phyloP scores from a whole-genome alignment of 2,888 invertebrate species.

The Bellardia pandia region DNA sequence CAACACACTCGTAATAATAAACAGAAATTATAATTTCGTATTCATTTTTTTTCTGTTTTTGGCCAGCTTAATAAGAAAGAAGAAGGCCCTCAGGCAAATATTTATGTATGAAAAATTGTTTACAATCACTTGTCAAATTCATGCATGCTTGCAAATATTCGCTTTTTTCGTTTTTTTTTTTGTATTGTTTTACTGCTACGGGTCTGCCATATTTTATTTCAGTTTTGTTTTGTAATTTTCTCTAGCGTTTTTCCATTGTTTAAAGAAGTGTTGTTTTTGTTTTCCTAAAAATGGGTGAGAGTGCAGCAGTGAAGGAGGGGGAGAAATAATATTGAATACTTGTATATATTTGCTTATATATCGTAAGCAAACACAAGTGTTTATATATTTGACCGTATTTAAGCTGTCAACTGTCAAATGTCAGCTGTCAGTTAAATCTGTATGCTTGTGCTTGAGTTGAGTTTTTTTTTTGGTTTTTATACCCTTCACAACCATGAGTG shows the following conservation, averaged over 20 bases:
- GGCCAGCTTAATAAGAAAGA: constrained; percentile 50
- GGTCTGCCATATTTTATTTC: constrained; percentile 55
- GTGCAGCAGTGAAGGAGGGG: not conserved
- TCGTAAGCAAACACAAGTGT: constrained; percentile 46
- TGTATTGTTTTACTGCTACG: constrained; percentile 27
- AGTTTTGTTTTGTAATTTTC: constrained; percentile 46
- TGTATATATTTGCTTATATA: constrained; percentile 32
- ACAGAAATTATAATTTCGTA: constrained; percentile 45
- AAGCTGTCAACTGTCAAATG: constrained; percentile 75
- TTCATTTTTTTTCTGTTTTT: constrained; percentile 31
- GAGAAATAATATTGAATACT: constrained; percentile 16
- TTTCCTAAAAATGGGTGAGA: too few relatives aligned
- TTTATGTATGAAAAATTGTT: constrained; percentile 70
- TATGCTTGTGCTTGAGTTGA: constrained; percentile 19
- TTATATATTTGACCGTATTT: constrained; percentile 72
- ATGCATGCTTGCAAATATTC: constrained; percentile 62
- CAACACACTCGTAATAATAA: constrained; percentile 7
- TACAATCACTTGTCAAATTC: constrained; percentile 75
- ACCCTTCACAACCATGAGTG: too few relatives aligned
- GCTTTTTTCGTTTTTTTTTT: not conserved
- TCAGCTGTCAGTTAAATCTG: constrained; percentile 73
- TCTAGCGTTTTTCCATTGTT: constrained; percentile 56
- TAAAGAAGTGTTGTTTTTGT: not conserved
- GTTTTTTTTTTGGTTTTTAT: too few relatives aligned
- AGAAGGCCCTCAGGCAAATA: constrained; percentile 54